Evolutionary conservation across 2,113 vertebrate genomes (phyloP).

Genomic region (Morphnarchus princeps): DNA sequence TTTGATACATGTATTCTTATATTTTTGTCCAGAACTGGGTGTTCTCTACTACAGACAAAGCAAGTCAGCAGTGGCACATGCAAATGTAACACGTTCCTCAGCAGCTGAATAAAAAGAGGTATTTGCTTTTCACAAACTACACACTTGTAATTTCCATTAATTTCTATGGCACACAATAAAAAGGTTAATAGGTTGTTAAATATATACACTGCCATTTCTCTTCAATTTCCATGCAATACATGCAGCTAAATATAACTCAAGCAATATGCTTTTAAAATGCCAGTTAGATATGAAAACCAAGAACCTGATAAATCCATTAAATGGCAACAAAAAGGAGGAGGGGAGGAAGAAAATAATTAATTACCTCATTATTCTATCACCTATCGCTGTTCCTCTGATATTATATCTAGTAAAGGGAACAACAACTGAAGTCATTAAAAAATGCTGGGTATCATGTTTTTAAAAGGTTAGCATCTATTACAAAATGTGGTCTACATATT

Average conservation of each 20-base stretch:
- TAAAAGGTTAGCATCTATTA: conserved; percentile 49
- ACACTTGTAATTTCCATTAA: background rate
- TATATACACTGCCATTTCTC: conserved; percentile 34
- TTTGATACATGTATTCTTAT: background rate
- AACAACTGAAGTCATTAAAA: conserved; percentile 78
- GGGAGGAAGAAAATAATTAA: conserved; percentile 68
- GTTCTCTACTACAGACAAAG: conserved; percentile 26
- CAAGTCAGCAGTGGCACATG: conserved; percentile 49
- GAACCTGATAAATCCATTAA: conserved; percentile 63
- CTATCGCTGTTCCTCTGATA: conserved; percentile 97
- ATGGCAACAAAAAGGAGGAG: conserved; percentile 16
- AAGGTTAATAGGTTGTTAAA: conserved; percentile 48
- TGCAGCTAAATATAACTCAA: conserved; percentile 68
- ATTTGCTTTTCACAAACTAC: background rate
- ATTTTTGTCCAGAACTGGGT: conserved; percentile 25
- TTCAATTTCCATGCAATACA: conserved; percentile 55
- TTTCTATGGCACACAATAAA: conserved; percentile 33
- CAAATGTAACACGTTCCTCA: conserved; percentile 2
- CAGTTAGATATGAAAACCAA: conserved; percentile 67
- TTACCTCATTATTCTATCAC: conserved; percentile 99
- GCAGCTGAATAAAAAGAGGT: background rate
- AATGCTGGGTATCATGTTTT: conserved; percentile 45
- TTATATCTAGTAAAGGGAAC: conserved; percentile 90
- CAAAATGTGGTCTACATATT: background rate
- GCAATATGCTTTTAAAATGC: conserved; percentile 57